Conservation (phyloP, 2,888 invertebrate species). For the Cremastobaeus sp. region DNA sequence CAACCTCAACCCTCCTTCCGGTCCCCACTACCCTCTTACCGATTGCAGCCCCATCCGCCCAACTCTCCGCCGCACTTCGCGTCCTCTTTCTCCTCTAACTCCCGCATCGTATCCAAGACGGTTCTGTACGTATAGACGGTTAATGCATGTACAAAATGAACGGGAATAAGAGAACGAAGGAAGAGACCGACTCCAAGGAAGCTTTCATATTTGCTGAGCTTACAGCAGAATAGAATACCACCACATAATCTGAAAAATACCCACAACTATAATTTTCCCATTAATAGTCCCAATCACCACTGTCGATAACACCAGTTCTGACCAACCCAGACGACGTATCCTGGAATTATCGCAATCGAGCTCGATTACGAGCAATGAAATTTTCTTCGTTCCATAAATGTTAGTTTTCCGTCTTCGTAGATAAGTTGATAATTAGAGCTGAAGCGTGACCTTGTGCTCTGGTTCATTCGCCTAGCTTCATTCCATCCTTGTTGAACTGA, state of each 20-base stretch:
- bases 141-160: constrained; percentile 67
- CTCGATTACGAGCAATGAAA: constrained; percentile 19
- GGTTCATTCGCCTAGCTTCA: constrained; percentile 62
- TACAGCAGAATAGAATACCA: constrained; percentile 40
- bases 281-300: no score
- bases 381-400: constrained; percentile 43
- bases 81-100: constrained; percentile 64
- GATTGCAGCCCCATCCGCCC: constrained; percentile 67
- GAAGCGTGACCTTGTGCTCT: constrained; percentile 77
- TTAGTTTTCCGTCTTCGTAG: constrained; percentile 50
- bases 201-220: constrained; percentile 60
- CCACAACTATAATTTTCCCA: no score
- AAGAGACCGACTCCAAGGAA: constrained; percentile 53
- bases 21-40: constrained; percentile 64
- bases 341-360: constrained; percentile 35
- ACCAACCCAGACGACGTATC: no score
- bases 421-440: constrained; percentile 77
- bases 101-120: constrained; percentile 73
- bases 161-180: constrained; percentile 62
- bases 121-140: constrained; percentile 66
- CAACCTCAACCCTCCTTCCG: constrained; percentile 63
- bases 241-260: no score
- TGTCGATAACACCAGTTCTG: no score
- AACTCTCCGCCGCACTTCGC: constrained; percentile 63
- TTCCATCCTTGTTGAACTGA: constrained; percentile 45